Evolutionary conservation across 2,797 vertebrate genomes (phyloP), one percentile per base, ranked within the genome.

Genomic region (Dryobates pubescens): DNA sequence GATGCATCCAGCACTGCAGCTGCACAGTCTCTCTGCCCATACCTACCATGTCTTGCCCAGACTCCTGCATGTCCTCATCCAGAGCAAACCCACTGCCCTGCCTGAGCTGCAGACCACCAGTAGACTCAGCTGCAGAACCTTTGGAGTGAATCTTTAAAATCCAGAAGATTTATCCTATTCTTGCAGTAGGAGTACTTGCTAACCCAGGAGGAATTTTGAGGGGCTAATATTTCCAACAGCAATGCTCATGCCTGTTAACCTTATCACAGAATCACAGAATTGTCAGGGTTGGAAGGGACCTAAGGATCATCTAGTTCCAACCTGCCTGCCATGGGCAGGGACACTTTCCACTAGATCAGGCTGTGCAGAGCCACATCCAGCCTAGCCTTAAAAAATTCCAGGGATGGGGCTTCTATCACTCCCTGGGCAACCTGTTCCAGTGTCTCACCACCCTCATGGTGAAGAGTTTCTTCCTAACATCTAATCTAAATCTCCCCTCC

Each of bases 1-100:
- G 19, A 13, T 0, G 1, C 19, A 8, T 11, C 22, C 0, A 0
- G 13, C 41, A 38, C 23, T 0, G 0, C 6, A 10, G 16, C 64
- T 36, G 24, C 5, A 15, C 27, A 22, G 23, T 65, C 51, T 45
- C 80, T 67, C 43, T 36, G 10, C 10, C 13, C 29, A 3, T 17
- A 19, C 5, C 27, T 54, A 26, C 19, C 2, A 1, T 32, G 26
- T 32, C 36, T 56, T 34, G 19, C 47, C 79, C 53, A n/a, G 3
- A n/a, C 12, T 75, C 26, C 59, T 54, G 22, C 6, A 7, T 30
- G 27, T 38, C 51, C 68, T 82, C 78, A 67, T 11, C 30, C 16
- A 34, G 22, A 24, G 36, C 19, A 80, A 85, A n/a, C 17, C 16
- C 69, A 29, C 23, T 56, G 29, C 23, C 29, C 29, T 59, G 26